These are phyloP conservation scores for Caenorhabditis sp. DNA, from an alignment of 2,888 invertebrate genomes.

Conservation along the genomic window DNA sequence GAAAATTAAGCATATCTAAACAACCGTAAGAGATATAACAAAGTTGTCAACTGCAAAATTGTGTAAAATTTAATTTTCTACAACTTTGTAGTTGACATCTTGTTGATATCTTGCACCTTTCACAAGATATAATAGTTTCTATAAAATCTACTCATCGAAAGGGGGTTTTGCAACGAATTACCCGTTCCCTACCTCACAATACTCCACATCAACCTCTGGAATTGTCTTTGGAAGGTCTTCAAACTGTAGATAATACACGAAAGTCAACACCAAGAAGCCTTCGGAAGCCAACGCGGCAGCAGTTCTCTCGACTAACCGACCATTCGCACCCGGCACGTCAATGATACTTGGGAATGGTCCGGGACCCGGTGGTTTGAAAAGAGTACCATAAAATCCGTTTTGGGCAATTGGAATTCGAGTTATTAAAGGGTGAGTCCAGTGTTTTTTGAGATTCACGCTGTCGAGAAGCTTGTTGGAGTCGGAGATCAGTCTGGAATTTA, in stretches of 20 bases:
- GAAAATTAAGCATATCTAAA: no score
- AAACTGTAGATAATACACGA: slow-evolving; percentile 44
- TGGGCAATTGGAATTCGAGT: slow-evolving; percentile 15
- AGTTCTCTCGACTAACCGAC: not conserved
- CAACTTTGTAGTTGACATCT: no score
- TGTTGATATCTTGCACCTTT: no score
- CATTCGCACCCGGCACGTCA: slow-evolving; percentile 33
- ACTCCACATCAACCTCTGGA: slow-evolving; percentile 50
- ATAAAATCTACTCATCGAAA: no score
- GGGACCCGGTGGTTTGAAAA: slow-evolving; percentile 44
- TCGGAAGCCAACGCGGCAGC: slow-evolving; percentile 36
- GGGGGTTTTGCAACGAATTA: no score
- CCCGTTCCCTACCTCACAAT: slow-evolving; percentile 18
- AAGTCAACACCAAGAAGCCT: slow-evolving; percentile 49
- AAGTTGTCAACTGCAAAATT: no score
- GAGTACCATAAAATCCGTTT: slow-evolving; percentile 35
- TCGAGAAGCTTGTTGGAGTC: not conserved
- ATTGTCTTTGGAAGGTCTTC: slow-evolving; percentile 32
- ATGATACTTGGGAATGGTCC: slow-evolving; percentile 30
- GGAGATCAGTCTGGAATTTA: slow-evolving; percentile 1
- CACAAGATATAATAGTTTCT: no score
- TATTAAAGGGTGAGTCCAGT: slow-evolving; percentile 33
- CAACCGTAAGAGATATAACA: no score
- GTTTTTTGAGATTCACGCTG: slow-evolving; percentile 25
- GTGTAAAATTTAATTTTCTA: no score